A percentile compares a stretch with the other conserved stretches of the same genome.
Conservation (phyloP, 2,797 vertebrate species). For the Steatocranus sp. region DNA sequence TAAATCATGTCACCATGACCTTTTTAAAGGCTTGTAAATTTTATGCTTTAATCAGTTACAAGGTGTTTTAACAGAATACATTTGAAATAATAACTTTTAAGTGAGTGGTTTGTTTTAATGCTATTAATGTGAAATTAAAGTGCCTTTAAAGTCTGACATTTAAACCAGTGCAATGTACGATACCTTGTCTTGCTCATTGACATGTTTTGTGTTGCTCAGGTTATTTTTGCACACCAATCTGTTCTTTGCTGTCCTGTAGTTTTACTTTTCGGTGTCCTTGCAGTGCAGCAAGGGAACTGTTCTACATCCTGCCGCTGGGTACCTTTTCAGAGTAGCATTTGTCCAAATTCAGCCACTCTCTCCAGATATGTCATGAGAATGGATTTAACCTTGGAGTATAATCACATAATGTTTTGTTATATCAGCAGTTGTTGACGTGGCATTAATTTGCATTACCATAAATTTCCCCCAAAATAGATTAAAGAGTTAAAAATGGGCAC, state of each 20-base stretch:
- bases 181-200: conserved; percentile 31
- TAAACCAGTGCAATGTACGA: not conserved
- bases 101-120: not conserved
- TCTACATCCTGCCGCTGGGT: conserved; percentile 55
- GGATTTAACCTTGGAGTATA: not conserved
- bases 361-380: not conserved
- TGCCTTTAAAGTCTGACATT: not conserved
- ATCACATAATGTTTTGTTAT: not conserved
- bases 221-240: conserved; percentile 69
- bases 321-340: conserved; percentile 5
- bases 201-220: conserved; percentile 23
- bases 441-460: not conserved
- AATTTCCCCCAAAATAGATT: not conserved
- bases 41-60: not conserved
- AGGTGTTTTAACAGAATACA: not conserved
- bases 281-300: conserved; percentile 69
- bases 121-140: not conserved
- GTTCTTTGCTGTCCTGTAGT: conserved; percentile 64
- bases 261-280: conserved; percentile 72
- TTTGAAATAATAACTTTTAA: not conserved
- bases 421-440: not conserved
- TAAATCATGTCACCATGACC: not conserved
- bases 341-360: conserved; percentile 15
- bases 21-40: not conserved
- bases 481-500: not conserved